These are phyloP conservation scores for Mesopsocus fuscifrons DNA, from an alignment of 2,888 invertebrate genomes.

Conservation along the genomic window DNA sequence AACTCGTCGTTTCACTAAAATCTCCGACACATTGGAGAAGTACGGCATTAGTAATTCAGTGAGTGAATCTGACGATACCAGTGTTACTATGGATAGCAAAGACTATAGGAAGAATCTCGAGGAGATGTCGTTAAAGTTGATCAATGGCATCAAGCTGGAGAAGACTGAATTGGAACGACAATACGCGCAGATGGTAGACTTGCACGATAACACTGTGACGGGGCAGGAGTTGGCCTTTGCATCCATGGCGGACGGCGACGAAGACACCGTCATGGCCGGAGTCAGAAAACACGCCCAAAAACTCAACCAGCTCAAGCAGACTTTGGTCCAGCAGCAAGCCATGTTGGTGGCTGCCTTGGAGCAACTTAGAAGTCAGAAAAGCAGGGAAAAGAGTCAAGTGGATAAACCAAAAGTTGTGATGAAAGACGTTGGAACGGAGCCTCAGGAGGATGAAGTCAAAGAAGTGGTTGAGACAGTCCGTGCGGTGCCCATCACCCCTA, in stretches of 20 bases:
- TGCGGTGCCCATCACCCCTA: constrained; percentile 21
- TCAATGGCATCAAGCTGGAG: constrained; percentile 45
- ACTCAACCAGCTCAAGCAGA: constrained; percentile 13
- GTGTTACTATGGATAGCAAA: constrained; percentile 29
- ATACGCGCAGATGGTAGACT: constrained; percentile 25
- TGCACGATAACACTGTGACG: not conserved
- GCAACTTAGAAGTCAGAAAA: constrained; percentile 10
- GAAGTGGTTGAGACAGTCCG: constrained; percentile 22
- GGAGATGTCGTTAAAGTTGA: constrained; percentile 50
- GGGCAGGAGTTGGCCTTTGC: constrained; percentile 13
- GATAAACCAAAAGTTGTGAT: constrained; percentile 17
- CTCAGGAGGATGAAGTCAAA: constrained; percentile 13
- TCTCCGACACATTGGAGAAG: constrained; percentile 29
- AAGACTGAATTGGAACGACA: constrained; percentile 47
- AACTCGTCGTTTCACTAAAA: constrained; percentile 30
- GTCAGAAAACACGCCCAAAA: constrained; percentile 14
- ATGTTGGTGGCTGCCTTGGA: constrained; percentile 12
- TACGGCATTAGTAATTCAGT: constrained; percentile 22
- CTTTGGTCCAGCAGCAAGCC: constrained; percentile 13
- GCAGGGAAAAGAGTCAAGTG: not conserved
- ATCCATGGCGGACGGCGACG: constrained; percentile 13
- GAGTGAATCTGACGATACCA: constrained; percentile 17
- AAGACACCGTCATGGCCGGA: constrained; percentile 12
- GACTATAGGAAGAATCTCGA: constrained; percentile 46
- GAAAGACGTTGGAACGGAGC: constrained; percentile 19